Conservation (phyloP, 2,888 invertebrate genomes). For the Linyphia triangularis region DNA sequence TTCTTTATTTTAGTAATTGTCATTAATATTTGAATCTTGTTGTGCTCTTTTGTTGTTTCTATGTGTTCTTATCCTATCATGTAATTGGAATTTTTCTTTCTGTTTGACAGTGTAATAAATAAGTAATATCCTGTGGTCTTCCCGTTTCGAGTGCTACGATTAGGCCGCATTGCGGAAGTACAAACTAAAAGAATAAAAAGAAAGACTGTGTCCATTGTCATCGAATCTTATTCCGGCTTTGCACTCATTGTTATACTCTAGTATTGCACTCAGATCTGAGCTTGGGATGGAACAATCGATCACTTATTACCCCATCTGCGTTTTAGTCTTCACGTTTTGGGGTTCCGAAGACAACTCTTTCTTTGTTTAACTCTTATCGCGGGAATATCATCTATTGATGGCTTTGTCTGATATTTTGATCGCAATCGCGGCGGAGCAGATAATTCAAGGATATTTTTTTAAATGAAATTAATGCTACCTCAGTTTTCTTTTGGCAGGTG, state of each 20-base stretch:
- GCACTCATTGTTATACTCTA: constrained; percentile 13
- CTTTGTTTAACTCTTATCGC: constrained; percentile 30
- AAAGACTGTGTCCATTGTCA: constrained; percentile 29
- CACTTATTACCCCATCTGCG: constrained; percentile 40
- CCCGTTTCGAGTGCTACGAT: neutral
- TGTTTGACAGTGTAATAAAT: no score
- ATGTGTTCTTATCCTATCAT: no score
- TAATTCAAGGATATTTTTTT: no score
- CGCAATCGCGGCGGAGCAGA: neutral
- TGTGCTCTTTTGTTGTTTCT: no score
- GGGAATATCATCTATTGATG: neutral
- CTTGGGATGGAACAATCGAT: constrained; percentile 39
- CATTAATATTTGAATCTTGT: no score
- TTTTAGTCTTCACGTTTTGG: constrained; percentile 19
- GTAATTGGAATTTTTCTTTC: no score
- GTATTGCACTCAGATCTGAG: constrained; percentile 20
- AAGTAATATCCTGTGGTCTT: constrained; percentile 2
- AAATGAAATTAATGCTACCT: no score
- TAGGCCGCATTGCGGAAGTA: constrained; percentile 36
- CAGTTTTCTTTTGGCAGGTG: no score
- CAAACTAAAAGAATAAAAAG: constrained; percentile 28
- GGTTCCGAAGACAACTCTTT: neutral
- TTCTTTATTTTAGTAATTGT: no score
- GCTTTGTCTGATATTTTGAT: constrained; percentile 6
- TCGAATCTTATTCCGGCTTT: constrained; percentile 37